A percentile compares a stretch with the other conserved stretches of the same genome.
Evolutionary conservation across 2,797 vertebrate genomes (phyloP).

Genomic region (Poeciliopsis infans): DNA sequence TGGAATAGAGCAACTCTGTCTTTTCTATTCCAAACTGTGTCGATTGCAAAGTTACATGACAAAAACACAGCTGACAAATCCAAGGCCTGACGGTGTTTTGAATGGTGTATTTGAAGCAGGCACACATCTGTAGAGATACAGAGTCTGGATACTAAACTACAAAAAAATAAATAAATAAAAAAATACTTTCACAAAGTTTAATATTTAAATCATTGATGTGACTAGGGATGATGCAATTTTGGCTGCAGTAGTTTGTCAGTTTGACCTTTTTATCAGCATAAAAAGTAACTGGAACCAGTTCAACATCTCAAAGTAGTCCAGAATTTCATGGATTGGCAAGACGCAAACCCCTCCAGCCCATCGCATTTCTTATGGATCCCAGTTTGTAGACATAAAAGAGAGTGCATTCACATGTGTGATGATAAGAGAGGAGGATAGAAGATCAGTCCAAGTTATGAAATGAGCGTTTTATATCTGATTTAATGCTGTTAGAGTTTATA

Average conservation of each 20-base stretch:
- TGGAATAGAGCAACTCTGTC: slow-evolving; percentile 27
- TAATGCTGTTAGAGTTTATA: background rate
- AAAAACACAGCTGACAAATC: slow-evolving; percentile 27
- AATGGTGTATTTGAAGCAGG: slow-evolving; percentile 31
- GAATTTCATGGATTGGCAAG: slow-evolving; percentile 1
- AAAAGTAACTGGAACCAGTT: background rate
- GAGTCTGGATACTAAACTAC: background rate
- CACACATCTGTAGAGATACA: slow-evolving; percentile 23
- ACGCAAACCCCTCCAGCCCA: background rate
- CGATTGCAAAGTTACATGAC: slow-evolving; percentile 51
- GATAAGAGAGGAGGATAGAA: slow-evolving; percentile 17
- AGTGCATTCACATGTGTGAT: background rate
- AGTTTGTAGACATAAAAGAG: slow-evolving; percentile 1
- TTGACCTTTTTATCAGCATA: slow-evolving; percentile 2
- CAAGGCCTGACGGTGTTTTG: slow-evolving; percentile 31
- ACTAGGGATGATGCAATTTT: slow-evolving; percentile 1
- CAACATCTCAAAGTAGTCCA: background rate
- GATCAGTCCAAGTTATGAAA: background rate
- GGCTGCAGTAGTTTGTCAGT: background rate
- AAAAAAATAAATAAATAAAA: too few relatives aligned
- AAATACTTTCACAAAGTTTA: background rate
- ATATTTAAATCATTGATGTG: slow-evolving; percentile 2
- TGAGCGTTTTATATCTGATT: background rate
- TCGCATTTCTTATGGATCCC: background rate
- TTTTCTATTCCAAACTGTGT: slow-evolving; percentile 54